Evolutionary conservation across 1,140 invertebrate genomes (phyloP).

Genomic region (Ericerus pela): DNA sequence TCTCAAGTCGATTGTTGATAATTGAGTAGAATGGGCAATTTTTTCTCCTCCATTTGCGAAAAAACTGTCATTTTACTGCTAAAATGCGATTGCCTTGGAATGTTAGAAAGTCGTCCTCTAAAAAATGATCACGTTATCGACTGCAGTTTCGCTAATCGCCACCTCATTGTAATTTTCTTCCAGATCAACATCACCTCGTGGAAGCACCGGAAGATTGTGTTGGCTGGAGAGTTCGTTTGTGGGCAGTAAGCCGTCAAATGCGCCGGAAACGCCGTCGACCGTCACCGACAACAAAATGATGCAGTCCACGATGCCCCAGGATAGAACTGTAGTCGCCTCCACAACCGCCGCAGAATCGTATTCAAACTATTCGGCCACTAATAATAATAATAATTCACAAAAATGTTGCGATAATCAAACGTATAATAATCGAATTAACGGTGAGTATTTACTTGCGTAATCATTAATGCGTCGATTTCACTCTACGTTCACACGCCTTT

Average conservation of each 20-base stretch:
- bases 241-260: slow-evolving; percentile 46
- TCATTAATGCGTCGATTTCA: no score
- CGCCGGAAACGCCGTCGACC: background rate
- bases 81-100: no score
- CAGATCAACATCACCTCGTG: slow-evolving; percentile 26
- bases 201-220: slow-evolving; percentile 42
- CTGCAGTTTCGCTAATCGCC: no score
- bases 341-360: background rate
- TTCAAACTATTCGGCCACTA: slow-evolving; percentile 4
- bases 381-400: slow-evolving; percentile 4
- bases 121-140: no score
- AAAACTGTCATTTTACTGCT: no score
- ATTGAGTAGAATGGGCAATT: no score
- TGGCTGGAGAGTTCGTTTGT: slow-evolving; percentile 88
- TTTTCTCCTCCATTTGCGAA: no score
- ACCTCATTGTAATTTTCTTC: slow-evolving; percentile 4
- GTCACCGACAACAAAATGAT: background rate
- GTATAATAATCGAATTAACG: background rate
- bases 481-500: no score
- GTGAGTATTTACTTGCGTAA: slow-evolving; percentile 5
- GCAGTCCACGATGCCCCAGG: no score
- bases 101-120: no score
- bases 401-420: slow-evolving; percentile 8
- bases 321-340: background rate
- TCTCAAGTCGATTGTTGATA: no score